phyloP scores from a whole-genome alignment of 1,140 invertebrate genomes.

The Cecropterus lyciades region DNA sequence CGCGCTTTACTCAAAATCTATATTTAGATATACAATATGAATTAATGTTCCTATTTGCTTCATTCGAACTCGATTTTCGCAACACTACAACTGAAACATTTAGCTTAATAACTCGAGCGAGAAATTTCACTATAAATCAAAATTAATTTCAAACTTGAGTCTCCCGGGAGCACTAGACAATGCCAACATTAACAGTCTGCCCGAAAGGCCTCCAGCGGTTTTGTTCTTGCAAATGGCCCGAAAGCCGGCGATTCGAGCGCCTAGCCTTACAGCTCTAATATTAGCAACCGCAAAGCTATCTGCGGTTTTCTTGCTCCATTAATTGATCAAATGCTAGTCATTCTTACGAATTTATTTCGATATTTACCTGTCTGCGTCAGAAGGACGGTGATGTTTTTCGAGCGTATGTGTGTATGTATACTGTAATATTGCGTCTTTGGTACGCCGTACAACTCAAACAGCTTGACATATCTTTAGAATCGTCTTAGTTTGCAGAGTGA shows the following conservation, averaged over 20 bases:
- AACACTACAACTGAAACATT: background rate
- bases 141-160: background rate
- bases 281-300: background rate
- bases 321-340: no score
- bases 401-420: no score
- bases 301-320: background rate
- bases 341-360: no score
- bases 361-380: no score
- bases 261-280: background rate
- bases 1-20: background rate
- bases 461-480: no score
- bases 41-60: no score
- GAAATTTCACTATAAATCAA: slow-evolving; percentile 1
- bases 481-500: no score
- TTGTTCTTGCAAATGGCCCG: slow-evolving; percentile 9
- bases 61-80: no score
- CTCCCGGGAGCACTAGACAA: background rate
- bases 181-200: background rate
- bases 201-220: background rate
- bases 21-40: background rate
- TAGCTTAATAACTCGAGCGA: background rate
- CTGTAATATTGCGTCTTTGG: no score
- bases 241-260: background rate
- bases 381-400: no score
- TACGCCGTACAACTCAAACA: no score